phyloP scores from a whole-genome alignment of 1,140 invertebrate genomes.

The Papilio machaon region DNA sequence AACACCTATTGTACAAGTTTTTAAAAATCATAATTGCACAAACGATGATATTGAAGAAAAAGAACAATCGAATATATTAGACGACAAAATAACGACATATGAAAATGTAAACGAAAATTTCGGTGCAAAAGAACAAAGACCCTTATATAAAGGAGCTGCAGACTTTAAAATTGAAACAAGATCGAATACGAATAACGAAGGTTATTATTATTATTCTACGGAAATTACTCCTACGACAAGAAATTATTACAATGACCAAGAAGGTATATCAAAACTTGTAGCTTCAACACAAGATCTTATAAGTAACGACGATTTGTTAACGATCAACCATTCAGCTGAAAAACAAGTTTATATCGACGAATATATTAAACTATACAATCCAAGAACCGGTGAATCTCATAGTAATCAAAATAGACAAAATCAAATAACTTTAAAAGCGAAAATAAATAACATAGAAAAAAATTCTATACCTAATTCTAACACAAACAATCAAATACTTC shows the following conservation, averaged over 20 bases:
- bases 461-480: slow-evolving; percentile 49
- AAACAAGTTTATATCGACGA: slow-evolving; percentile 62
- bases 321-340: slow-evolving; percentile 81
- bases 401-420: slow-evolving; percentile 44
- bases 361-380: slow-evolving; percentile 60
- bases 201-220: slow-evolving; percentile 64
- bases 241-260: slow-evolving; percentile 50
- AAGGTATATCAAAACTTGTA: slow-evolving; percentile 78
- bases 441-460: slow-evolving; percentile 64
- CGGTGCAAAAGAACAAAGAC: slow-evolving; percentile 51
- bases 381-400: slow-evolving; percentile 40
- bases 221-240: slow-evolving; percentile 47
- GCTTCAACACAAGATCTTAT: slow-evolving; percentile 82
- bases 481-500: slow-evolving; percentile 47
- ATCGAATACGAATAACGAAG: slow-evolving; percentile 59
- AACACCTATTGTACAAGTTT: slow-evolving; percentile 62
- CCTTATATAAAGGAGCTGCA: slow-evolving; percentile 55
- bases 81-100: slow-evolving; percentile 48
- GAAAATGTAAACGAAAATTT: slow-evolving; percentile 59
- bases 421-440: slow-evolving; percentile 63
- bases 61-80: slow-evolving; percentile 42
- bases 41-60: slow-evolving; percentile 47
- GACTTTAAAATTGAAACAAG: slow-evolving; percentile 63
- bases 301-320: slow-evolving; percentile 82
- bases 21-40: slow-evolving; percentile 68